Conservation (phyloP, 1,140 invertebrate species). For the Lepidurus packardi region DNA sequence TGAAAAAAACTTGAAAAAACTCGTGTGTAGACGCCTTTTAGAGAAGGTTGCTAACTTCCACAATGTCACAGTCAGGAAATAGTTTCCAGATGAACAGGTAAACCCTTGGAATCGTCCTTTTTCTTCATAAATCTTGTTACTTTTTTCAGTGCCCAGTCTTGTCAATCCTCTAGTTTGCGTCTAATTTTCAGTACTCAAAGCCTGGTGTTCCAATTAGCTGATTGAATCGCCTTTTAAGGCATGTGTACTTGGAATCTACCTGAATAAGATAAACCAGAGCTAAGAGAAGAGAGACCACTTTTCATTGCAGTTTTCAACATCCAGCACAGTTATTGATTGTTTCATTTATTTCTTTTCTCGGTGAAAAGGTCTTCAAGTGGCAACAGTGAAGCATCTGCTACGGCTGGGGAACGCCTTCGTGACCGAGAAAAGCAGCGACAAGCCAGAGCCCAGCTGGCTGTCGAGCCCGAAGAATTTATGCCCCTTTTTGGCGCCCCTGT, state of each 20-base stretch:
- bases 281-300: too few species aligned
- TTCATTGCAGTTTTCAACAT: too few species aligned
- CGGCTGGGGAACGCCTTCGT: constrained; percentile 55
- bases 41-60: neutral
- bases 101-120: neutral
- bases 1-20: neutral
- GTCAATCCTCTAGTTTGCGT: too few species aligned
- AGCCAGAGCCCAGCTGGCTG: constrained; percentile 62
- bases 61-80: neutral
- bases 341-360: neutral
- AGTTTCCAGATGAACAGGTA: constrained; percentile 8
- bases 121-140: too few species aligned
- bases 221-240: too few species aligned
- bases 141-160: too few species aligned
- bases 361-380: neutral
- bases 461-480: constrained; percentile 44
- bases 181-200: too few species aligned
- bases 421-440: constrained; percentile 64
- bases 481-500: constrained; percentile 55
- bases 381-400: neutral
- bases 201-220: too few species aligned
- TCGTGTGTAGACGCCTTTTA: neutral
- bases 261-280: too few species aligned
- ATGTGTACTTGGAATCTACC: too few species aligned
- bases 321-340: too few species aligned